Evolutionary conservation across 2,888 invertebrate species (phyloP).

Genomic region (Rhorus exstirpatorius): DNA sequence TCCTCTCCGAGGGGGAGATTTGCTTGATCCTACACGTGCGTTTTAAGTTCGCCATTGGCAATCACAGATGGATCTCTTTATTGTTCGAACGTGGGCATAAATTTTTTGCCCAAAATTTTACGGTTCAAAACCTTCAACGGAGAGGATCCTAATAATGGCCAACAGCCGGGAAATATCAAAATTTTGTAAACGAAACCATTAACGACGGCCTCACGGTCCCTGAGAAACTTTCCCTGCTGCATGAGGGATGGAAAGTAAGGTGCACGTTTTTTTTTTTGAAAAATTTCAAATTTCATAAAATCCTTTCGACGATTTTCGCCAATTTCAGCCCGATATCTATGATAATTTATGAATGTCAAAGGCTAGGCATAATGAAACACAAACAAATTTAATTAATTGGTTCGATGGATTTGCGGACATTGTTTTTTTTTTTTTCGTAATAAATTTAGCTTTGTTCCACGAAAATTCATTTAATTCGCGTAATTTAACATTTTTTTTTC

Average conservation of each 20-base stretch:
- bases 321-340: no score
- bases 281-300: no score
- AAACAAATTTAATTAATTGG: no score
- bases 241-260: neutral
- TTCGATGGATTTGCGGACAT: no score
- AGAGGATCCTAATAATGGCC: neutral
- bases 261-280: slow-evolving; percentile 8
- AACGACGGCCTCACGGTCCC: neutral
- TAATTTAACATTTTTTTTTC: no score
- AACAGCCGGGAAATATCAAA: slow-evolving; percentile 30
- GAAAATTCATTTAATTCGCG: no score
- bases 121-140: neutral
- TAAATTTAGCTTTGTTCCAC: no score
- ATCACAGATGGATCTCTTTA: slow-evolving; percentile 25
- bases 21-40: neutral
- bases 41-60: slow-evolving; percentile 8
- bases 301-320: no score
- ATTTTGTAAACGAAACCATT: slow-evolving; percentile 47
- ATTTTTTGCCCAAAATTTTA: neutral
- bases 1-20: slow-evolving; percentile 21
- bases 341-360: no score
- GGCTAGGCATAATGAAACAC: no score
- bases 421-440: no score
- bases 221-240: neutral
- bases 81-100: neutral